Conservation (phyloP, 2,113 vertebrate species). For the Centrocercus urophasianus region DNA sequence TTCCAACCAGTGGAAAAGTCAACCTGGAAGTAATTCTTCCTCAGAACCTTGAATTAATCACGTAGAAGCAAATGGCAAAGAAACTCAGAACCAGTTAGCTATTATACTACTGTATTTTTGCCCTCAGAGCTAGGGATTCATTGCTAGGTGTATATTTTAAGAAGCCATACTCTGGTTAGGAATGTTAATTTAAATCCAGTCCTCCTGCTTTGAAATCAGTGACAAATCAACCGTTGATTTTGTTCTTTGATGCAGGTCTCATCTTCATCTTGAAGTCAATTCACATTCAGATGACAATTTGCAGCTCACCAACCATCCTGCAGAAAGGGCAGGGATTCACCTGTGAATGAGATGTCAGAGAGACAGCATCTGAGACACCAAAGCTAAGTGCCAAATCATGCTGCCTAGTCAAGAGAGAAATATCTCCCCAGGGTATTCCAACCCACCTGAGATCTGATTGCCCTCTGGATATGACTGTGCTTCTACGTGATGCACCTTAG, state of each 20-base stretch:
- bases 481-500: slow-evolving; percentile 48
- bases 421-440: slow-evolving; percentile 4
- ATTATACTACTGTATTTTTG: neutral
- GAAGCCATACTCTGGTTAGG: neutral
- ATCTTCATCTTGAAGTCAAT: neutral
- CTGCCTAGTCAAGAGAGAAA: neutral
- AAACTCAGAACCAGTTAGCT: slow-evolving; percentile 6
- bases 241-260: slow-evolving; percentile 7
- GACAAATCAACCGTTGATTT: slow-evolving; percentile 26
- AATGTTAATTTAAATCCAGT: neutral
- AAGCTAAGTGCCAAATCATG: neutral
- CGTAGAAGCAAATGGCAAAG: neutral
- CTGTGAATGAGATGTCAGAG: neutral
- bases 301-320: neutral
- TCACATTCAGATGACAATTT: neutral
- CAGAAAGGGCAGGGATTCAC: neutral
- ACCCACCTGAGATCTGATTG: slow-evolving; percentile 10
- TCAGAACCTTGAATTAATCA: slow-evolving; percentile 61
- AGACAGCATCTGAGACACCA: slow-evolving; percentile 3
- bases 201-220: slow-evolving; percentile 24
- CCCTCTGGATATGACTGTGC: slow-evolving; percentile 12
- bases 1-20: slow-evolving; percentile 60
- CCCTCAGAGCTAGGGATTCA: slow-evolving; percentile 1
- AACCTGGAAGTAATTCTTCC: slow-evolving; percentile 73
- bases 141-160: neutral